These are phyloP conservation scores for Drosophila simulans DNA, from an alignment of 1,140 invertebrate species.

Conservation along the genomic window DNA sequence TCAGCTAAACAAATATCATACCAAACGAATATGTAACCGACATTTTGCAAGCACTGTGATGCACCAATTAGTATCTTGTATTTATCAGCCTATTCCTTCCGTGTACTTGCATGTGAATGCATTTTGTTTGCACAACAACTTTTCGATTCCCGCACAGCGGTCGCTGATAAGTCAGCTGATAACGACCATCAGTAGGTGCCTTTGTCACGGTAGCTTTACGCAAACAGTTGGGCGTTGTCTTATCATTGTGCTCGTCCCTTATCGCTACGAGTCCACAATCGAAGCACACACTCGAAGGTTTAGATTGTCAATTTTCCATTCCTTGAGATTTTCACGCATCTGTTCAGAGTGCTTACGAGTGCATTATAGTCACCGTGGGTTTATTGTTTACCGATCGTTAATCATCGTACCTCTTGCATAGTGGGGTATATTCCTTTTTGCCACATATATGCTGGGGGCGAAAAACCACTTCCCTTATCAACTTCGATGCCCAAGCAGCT, in stretches of 20 bases:
- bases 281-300: constrained; percentile 22
- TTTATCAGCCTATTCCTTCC: background rate
- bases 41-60: no score
- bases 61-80: no score
- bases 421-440: constrained; percentile 3
- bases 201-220: constrained; percentile 36
- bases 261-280: constrained; percentile 22
- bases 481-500: background rate
- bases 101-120: constrained; percentile 1
- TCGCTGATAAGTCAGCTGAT: constrained; percentile 46
- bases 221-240: constrained; percentile 11
- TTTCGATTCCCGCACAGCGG: constrained; percentile 40
- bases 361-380: constrained; percentile 5
- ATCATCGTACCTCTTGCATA: constrained; percentile 4
- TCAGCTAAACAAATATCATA: no score
- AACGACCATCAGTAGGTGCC: constrained; percentile 22
- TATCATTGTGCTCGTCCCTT: constrained; percentile 60
- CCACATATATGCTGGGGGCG: background rate
- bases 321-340: constrained; percentile 17
- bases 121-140: constrained; percentile 63
- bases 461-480: background rate
- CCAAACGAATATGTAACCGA: no score
- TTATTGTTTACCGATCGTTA: constrained; percentile 4
- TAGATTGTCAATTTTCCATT: constrained; percentile 23
- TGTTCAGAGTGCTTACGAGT: constrained; percentile 5